A percentile compares a stretch with the other conserved stretches of the same genome.
phyloP scores from a whole-genome alignment of 1,140 invertebrate genomes.

The Lepidostoma basale region DNA sequence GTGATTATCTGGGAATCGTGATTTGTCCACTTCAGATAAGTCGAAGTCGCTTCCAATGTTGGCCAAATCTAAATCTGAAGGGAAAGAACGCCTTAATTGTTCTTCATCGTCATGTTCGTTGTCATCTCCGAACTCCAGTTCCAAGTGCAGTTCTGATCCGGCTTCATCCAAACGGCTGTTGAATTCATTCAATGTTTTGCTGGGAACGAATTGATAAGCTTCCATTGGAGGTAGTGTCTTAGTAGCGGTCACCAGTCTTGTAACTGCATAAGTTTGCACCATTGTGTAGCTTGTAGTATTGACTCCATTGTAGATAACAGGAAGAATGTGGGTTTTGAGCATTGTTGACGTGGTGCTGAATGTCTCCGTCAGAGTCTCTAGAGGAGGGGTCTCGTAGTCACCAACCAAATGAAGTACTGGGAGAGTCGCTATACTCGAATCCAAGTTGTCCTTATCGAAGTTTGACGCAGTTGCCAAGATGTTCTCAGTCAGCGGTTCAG shows the following conservation, averaged over 20 bases:
- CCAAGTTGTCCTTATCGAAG: conserved; percentile 73
- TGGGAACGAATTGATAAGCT: conserved; percentile 83
- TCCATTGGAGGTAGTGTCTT: conserved; percentile 88
- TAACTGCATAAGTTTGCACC: conserved; percentile 87
- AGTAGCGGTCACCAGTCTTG: conserved; percentile 82
- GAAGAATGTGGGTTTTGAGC: conserved; percentile 85
- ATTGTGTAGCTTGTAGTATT: conserved; percentile 78
- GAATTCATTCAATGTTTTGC: conserved; percentile 87
- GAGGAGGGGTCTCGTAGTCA: conserved; percentile 76
- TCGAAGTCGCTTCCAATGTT: conserved; percentile 73
- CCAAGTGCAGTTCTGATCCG: conserved; percentile 83
- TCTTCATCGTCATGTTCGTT: conserved; percentile 73
- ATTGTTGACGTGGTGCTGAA: conserved; percentile 88
- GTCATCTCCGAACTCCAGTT: conserved; percentile 83
- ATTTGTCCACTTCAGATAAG: conserved; percentile 71
- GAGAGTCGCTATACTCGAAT: conserved; percentile 80
- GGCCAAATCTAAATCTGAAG: conserved; percentile 67
- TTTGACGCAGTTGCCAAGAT: conserved; percentile 79
- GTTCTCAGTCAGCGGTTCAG: conserved; percentile 83
- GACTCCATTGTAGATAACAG: conserved; percentile 73
- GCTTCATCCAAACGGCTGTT: conserved; percentile 85
- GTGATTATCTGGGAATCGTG: conserved; percentile 60
- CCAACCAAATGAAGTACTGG: conserved; percentile 77
- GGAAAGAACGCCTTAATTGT: conserved; percentile 67
- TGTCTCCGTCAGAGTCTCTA: conserved; percentile 88